A percentile compares a stretch with the other conserved stretches of the same genome.
Evolutionary conservation across 2,113 vertebrate genomes (phyloP).

Genomic region (Acrocephalus kingi): DNA sequence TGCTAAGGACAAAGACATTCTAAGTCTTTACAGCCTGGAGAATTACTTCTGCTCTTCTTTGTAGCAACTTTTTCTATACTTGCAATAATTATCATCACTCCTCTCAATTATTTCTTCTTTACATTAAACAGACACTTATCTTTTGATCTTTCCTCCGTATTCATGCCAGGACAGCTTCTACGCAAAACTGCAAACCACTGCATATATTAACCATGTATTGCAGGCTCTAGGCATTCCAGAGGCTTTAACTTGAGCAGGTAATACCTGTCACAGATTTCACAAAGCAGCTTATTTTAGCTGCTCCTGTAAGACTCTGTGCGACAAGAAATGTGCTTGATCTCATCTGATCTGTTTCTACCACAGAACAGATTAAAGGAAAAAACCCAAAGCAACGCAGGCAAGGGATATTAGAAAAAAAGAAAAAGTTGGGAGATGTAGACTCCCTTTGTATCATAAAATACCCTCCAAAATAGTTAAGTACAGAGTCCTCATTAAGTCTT

Average conservation of each 20-base stretch:
- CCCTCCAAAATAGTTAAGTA: neutral
- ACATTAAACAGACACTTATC: neutral
- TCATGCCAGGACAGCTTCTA: slow-evolving; percentile 13
- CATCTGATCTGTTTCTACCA: neutral
- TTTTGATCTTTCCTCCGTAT: slow-evolving; percentile 36
- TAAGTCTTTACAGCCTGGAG: neutral
- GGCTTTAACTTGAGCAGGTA: neutral
- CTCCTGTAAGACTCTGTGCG: neutral
- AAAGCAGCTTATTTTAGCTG: neutral
- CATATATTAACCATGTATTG: neutral
- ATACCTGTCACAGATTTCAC: neutral
- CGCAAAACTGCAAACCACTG: neutral
- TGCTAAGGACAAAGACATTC: neutral
- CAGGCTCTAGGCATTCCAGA: neutral
- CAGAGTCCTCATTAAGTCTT: neutral
- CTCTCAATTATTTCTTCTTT: slow-evolving; percentile 12
- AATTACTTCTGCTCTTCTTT: neutral
- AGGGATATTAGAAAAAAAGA: neutral
- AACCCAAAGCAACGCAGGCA: neutral
- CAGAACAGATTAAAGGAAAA: neutral
- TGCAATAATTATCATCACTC: neutral
- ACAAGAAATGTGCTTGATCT: neutral
- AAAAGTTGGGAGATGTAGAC: neutral
- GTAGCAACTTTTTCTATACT: neutral
- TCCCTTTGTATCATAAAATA: neutral